These are phyloP conservation scores for Bubalus kerabau DNA, from an alignment of 2,113 vertebrate genomes.

Conservation along the genomic window DNA sequence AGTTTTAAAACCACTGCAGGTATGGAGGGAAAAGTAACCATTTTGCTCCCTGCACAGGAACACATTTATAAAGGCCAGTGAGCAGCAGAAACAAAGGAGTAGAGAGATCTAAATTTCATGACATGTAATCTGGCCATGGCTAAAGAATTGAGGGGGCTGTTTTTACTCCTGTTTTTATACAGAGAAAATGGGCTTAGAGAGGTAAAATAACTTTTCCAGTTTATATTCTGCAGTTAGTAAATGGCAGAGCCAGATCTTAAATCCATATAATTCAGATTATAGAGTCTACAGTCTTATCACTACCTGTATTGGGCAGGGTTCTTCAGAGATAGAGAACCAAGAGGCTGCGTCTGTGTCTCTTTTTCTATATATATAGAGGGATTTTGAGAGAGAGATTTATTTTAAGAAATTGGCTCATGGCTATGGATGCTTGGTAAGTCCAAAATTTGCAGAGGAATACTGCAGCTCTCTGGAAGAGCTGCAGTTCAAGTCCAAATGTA, in stretches of 20 bases:
- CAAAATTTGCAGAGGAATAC: background rate
- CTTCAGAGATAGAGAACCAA: background rate
- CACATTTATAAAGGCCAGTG: background rate
- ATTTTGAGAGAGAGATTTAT: background rate
- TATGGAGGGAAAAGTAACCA: background rate
- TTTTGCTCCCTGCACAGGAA: background rate
- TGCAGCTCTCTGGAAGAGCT: background rate
- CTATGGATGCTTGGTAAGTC: background rate
- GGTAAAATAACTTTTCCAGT: background rate
- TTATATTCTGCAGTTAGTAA: background rate
- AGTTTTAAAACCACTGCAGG: background rate
- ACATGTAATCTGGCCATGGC: background rate
- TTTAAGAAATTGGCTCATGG: background rate
- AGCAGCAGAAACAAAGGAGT: background rate
- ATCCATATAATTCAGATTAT: background rate
- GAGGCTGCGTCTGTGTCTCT: background rate
- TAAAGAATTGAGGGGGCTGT: background rate
- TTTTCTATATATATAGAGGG: background rate
- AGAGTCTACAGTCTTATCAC: background rate
- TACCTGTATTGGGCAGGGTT: background rate
- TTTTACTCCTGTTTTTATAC: background rate
- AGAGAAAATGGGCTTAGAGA: background rate
- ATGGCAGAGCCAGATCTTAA: background rate
- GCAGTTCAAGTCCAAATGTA: background rate
- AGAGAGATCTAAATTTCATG: background rate